Evolutionary conservation across 2,113 vertebrate species (phyloP), one percentile per base, ranked within the genome.

Genomic region (Microcebus jonahi): DNA sequence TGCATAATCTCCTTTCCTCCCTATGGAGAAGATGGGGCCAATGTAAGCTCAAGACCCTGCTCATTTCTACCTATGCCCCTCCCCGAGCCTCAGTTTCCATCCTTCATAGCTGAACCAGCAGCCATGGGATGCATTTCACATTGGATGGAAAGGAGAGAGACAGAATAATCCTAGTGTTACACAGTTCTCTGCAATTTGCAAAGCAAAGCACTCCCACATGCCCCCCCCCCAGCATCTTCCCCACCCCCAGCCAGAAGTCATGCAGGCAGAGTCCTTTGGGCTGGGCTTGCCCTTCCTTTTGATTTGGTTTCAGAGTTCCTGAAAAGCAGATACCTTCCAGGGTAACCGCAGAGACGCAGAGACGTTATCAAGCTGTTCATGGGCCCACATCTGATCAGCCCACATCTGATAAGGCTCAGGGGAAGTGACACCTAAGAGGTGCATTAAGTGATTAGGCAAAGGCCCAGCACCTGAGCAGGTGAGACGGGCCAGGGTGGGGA

Each of bases 341-440:
- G 61, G 77, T 36, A 31, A 65, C 21, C 0, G 0, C 23, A 50
- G 50, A n/a, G 29, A 57, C 0, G 0, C 23, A 50, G 50, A n/a
- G 29, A 57, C 2, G 5, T 42, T 55, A 70, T 79, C 65, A 5
- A 63, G 76, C 73, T 42, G 39, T 42, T 59, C 7, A 45, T 63
- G 81, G 14, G 82, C 17, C 13, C n/a, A 18, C 45, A 86, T 4
- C 68, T 21, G 23, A 55, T 55, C 17, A 17, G 77, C 20, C 15
- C n/a, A 18, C 45, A 86, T 4, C 68, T 14, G 29, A 48, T 48
- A 48, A 48, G 53, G 34, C 57, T 81, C 27, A 59, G 50, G 18
- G 77, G 48, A 84, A 80, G n/a, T 48, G 39, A 80, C 20, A 27
- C 25, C 29, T 3, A 76, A 29, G 55, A 59, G 63, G 25, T 34